A percentile compares a stretch with the other conserved stretches of the same genome.
Conservation (phyloP, 1,140 invertebrate species). For the Lucilia sericata region DNA sequence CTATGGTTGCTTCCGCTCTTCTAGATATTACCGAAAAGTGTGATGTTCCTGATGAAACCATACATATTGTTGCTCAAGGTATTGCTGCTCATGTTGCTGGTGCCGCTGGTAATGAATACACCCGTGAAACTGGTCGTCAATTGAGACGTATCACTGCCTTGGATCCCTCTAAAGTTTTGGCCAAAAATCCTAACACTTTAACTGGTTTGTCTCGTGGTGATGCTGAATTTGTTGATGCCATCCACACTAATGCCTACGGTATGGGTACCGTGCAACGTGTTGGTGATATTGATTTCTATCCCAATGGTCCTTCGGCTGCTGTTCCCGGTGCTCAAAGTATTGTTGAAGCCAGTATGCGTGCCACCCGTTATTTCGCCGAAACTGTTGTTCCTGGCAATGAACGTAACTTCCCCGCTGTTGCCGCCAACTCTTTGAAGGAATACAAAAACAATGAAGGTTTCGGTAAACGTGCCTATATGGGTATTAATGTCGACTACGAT, state of each 20-base stretch:
- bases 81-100: constrained; percentile 70
- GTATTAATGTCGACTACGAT: constrained; percentile 58
- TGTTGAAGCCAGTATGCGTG: constrained; percentile 75
- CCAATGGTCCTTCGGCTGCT: constrained; percentile 72
- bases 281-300: constrained; percentile 84
- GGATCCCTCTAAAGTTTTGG: constrained; percentile 79
- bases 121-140: constrained; percentile 68
- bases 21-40: constrained; percentile 58
- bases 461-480: constrained; percentile 63
- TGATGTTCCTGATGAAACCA: constrained; percentile 59
- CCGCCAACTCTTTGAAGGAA: constrained; percentile 61
- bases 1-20: constrained; percentile 60
- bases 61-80: constrained; percentile 65
- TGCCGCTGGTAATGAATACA: constrained; percentile 73
- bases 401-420: constrained; percentile 61
- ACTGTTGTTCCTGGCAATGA: constrained; percentile 70
- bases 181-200: constrained; percentile 69
- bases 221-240: constrained; percentile 76
- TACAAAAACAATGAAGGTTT: constrained; percentile 60
- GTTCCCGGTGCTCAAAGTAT: constrained; percentile 71
- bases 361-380: constrained; percentile 75
- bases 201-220: constrained; percentile 71
- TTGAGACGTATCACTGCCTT: constrained; percentile 75
- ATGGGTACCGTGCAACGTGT: constrained; percentile 76
- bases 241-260: constrained; percentile 80